Evolutionary conservation across 1,140 invertebrate genomes (phyloP), one percentile per base, ranked within the genome.

Genomic region (Drosophila funebris): DNA sequence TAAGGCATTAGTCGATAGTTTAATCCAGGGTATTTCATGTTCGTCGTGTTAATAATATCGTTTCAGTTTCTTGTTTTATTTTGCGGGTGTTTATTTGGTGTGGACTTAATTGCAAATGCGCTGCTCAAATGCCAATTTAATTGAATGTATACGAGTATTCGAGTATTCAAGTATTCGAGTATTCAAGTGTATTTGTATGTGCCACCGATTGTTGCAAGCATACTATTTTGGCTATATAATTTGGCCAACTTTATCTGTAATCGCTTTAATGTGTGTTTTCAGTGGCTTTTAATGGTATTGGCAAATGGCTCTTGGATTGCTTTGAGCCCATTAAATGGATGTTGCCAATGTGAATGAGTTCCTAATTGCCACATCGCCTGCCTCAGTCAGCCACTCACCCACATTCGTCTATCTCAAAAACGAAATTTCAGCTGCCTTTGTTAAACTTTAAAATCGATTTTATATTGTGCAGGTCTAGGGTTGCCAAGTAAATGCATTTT

Each of bases 241-340:
- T 36, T 22, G 29, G 58, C 20, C 39, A 63, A 63, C 67, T 70
- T 63, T 62, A 46, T 52, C 37, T 70, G 67, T 53, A 70, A 63
- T 70, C 58, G 58, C 60, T 75, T 82, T 82, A 82, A 82, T 82
- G 76, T 78, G 29, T 79, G 76, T 84, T 78, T 82, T 78, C 78
- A 78, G 60, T 84, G 71, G 72, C 67, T 79, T 84, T 83, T 84
- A 84, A 84, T 84, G 80, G 76, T 41, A 48, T 58, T 76, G 57
- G 54, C 61, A 64, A 79, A 84, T 84, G 61, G 76, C 27, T 84
- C 64, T 84, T 69, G 53, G 62, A 79, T 84, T 79, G 79, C 64
- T 84, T 71, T 67, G 37, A 62, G 73, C 62, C 68, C 73, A 80
- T 80, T 80, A 77, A 80, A 82, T 77, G 44, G 78, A 58, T 37